Base-by-base conservation (phyloP, 2,888 invertebrate species). In the Synergus itoensis region DNA sequence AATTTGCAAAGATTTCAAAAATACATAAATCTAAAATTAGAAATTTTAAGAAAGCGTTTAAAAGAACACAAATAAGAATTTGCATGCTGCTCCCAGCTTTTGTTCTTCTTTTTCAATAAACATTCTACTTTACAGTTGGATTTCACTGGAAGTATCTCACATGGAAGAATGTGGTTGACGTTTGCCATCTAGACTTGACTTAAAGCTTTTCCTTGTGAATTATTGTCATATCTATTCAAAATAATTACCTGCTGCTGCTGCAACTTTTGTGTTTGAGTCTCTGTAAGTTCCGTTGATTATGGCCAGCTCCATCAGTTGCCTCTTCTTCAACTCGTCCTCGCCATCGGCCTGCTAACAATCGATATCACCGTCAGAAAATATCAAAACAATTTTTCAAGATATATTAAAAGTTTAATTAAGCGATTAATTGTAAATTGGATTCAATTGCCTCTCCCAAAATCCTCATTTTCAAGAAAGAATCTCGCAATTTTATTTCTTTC, bases 221-320 rank as follows among this genome's bases (percentile, higher is more conserved):
- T 62, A 36, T 40, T 14, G 11, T 11, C 9, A 4, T 73, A 73
- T 53, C n/a, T 79, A 80, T 63, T 60, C 7, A 65, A 41, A 77
- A 79, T 84, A 83, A 73, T 91, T 94, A 97, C 97, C 97, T 95
- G 97, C 95, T 87, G 96, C 96, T 90, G 96, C 95, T 87, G 96
- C 96, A 88, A 96, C 96, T 93, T 98, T 98, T 88, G 96, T 94
- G 92, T 97, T 98, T 82, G 98, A 98, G 93, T 99, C 99, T 92
- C 99, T 96, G 94, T 99, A 99, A 79, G 99, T 99, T 92, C 99
- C 99, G 93, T 99, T 99, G 92, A 99, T 99, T 91, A 99, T 99
- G 91, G 99, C 99, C 92, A 99, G 94, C 93, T 99, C 99, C 99
- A 99, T 99, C 90, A 99, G 95, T 94, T 99, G 99, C 92, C 99